Conservation (phyloP, 2,888 invertebrate genomes). For the Ophion ventricosus region DNA sequence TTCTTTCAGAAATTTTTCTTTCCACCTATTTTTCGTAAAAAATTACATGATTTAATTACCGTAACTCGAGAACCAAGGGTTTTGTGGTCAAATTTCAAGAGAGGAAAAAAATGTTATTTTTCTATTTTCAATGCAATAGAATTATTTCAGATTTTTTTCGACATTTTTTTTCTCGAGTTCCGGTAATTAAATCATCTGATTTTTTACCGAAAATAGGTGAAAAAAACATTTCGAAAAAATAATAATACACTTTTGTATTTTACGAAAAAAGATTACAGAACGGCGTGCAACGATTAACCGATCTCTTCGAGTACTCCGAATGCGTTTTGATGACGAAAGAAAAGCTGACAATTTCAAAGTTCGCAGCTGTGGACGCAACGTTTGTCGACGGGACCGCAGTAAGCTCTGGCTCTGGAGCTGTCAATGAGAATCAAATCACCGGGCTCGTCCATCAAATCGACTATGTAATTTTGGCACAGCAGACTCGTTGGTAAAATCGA, state of each 20-base stretch:
- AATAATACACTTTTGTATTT: constrained; percentile 61
- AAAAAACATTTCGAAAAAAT: too few species aligned
- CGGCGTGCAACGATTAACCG: neutral
- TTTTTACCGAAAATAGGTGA: too few species aligned
- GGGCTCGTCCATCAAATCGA: constrained; percentile 85
- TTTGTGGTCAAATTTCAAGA: too few species aligned
- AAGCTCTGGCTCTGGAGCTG: constrained; percentile 81
- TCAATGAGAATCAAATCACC: constrained; percentile 83
- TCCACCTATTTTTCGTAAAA: too few species aligned
- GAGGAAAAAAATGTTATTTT: too few species aligned
- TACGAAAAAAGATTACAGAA: constrained; percentile 42
- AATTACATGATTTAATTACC: too few species aligned
- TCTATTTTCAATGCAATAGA: too few species aligned
- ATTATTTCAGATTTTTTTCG: too few species aligned
- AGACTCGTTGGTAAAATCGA: constrained; percentile 84
- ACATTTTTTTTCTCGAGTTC: too few species aligned
- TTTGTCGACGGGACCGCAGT: constrained; percentile 72
- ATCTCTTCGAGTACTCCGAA: neutral
- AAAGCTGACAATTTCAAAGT: neutral
- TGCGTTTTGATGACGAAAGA: neutral
- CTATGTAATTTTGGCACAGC: constrained; percentile 86
- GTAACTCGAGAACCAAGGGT: too few species aligned
- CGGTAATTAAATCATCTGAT: too few species aligned
- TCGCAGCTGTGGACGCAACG: constrained; percentile 48
- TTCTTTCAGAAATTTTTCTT: too few species aligned